Percentiles rank a stretch among this genome's conserved stretches.
These are phyloP conservation scores for Tokudaia tokunoshimensis DNA, from an alignment of 2,797 vertebrate species.

Conservation along the genomic window DNA sequence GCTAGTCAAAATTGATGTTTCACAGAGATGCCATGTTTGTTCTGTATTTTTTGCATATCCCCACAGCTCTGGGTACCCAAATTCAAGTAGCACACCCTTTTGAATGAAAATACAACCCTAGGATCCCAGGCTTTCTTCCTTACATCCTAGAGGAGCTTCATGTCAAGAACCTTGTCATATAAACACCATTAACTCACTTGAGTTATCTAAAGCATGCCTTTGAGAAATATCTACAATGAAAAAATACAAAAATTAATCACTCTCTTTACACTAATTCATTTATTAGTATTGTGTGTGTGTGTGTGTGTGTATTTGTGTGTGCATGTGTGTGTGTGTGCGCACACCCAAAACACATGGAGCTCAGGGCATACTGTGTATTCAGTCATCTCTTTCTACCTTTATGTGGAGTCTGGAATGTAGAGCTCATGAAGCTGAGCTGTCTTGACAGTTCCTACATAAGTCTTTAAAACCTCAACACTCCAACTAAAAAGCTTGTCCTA, in stretches of 20 bases:
- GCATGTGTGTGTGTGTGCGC: not conserved
- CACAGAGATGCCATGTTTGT: not conserved
- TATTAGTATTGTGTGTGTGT: not conserved
- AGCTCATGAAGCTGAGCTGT: not conserved
- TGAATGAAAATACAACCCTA: not conserved
- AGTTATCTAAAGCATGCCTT: not conserved
- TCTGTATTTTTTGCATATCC: not conserved
- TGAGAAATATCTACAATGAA: not conserved
- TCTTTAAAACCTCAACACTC: not conserved
- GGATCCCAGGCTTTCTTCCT: not conserved
- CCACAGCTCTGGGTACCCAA: not conserved
- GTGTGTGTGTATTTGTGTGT: not conserved
- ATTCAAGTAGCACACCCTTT: not conserved
- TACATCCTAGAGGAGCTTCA: not conserved
- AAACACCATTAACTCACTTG: not conserved
- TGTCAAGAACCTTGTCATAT: not conserved
- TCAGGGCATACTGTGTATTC: not conserved
- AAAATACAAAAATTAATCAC: not conserved
- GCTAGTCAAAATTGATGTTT: conserved; percentile 4
- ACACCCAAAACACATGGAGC: not conserved
- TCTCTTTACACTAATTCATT: not conserved
- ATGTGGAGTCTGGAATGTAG: not conserved
- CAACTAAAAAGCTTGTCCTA: not conserved
- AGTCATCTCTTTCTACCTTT: not conserved
- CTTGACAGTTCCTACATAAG: not conserved